phyloP scores from a whole-genome alignment of 2,888 invertebrate species.

The Hirtodrosophila trivittata region DNA sequence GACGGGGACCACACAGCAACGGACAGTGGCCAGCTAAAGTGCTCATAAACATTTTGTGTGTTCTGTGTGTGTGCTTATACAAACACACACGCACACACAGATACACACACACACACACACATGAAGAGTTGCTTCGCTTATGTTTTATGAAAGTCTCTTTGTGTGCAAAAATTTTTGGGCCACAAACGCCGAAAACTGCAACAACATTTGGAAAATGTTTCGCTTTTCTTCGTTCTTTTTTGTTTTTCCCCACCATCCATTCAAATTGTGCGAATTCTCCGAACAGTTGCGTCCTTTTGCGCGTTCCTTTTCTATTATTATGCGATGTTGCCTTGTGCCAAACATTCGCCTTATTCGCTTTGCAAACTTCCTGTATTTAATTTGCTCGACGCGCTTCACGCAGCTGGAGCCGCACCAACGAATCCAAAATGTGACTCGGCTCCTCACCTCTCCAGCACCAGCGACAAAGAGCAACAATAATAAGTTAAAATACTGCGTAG shows the following conservation, averaged over 20 bases:
- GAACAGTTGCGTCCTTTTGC: slow-evolving; percentile 46
- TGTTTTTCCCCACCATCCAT: not conserved
- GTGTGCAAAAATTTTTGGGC: slow-evolving; percentile 53
- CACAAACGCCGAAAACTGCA: slow-evolving; percentile 41
- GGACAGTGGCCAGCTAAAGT: slow-evolving; percentile 69
- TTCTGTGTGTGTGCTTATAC: slow-evolving; percentile 12
- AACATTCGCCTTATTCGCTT: slow-evolving; percentile 34
- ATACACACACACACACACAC: slow-evolving; percentile 1
- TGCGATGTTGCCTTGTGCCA: slow-evolving; percentile 36
- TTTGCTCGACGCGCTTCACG: slow-evolving; percentile 42
- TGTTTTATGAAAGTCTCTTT: slow-evolving; percentile 57
- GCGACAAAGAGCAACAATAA: slow-evolving; percentile 54
- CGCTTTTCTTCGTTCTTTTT: slow-evolving; percentile 4
- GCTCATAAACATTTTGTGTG: slow-evolving; percentile 71
- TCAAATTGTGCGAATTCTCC: slow-evolving; percentile 37
- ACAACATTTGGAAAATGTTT: slow-evolving; percentile 47
- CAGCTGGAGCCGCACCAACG: slow-evolving; percentile 47
- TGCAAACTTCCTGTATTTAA: slow-evolving; percentile 70
- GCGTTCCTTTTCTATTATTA: slow-evolving; percentile 62
- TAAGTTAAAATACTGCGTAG: slow-evolving; percentile 18
- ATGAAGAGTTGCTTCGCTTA: slow-evolving; percentile 33
- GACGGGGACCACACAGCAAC: slow-evolving; percentile 56
- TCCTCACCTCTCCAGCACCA: not conserved
- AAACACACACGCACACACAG: not conserved
- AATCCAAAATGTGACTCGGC: slow-evolving; percentile 33